Base-by-base conservation (phyloP, 2,113 vertebrate genomes). In the Catharus fuscescens region DNA sequence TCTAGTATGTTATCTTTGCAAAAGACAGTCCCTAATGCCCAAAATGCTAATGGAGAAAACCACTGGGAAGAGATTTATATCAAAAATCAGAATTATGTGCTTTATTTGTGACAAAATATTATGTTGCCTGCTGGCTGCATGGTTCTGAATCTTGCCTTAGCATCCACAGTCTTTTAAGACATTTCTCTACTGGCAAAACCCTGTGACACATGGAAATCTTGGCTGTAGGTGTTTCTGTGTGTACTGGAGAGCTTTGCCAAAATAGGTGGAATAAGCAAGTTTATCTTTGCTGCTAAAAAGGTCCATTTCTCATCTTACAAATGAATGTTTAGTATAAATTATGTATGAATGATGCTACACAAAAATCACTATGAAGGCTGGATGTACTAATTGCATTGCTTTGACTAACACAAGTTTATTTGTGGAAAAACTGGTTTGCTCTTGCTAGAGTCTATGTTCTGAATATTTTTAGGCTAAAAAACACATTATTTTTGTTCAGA, bases 391-490 rank as follows among this genome's bases (percentile, higher is more conserved):
- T 71, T 94, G 53, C 47, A 26, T 24, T 32, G 34, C 34, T 47
- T 64, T 45, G 78, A 47, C 44, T 59, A 59, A 67, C 0, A 2
- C 16, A 9, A 47, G 34, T 74, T 89, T 80, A 80, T 71, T 66
- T 89, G 56, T 84, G 77, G 87, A 47, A 15, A 59, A 74, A 61
- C 34, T 44, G 34, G 11, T 73, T 93, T 83, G 12, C 25, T 54
- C 36, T 73, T 74, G n/a, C 53, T 53, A 69, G 67, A 64, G 20
- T n/a, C 29, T 57, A 13, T 65, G 77, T 2, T 0, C 23, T 24
- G 48, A 25, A 59, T 74, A 44, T 67, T 94, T 95, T 93, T 76
- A 79, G 78, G 44, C 57, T 87, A 64, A 91, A 61, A 88, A 60
- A 71, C 38, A 1, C 44, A 50, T 77, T 40, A 6, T 69, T 87